Evolutionary conservation across 53 echinoderm and acorn worm species (phyloP), one percentile per base, ranked within the genome.

Genomic region (Crossaster papposus): DNA sequence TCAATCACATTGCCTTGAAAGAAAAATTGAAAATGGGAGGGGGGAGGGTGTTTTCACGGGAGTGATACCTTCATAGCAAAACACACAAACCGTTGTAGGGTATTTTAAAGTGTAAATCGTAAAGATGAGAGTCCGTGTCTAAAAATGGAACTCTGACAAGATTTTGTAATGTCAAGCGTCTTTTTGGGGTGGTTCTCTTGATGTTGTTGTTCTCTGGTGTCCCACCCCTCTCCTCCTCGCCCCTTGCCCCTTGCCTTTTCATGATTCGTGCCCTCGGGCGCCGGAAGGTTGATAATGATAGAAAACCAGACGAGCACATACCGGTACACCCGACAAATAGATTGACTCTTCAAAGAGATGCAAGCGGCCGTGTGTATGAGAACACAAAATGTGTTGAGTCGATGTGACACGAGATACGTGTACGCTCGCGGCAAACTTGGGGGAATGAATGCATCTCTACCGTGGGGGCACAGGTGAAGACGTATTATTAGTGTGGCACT

Each of bases 331-430:
- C 44, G 44, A 37, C 33, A 22, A 84, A 72, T 84, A 9, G 44
- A 51, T 72, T 72, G 84, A 71, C 36, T 72, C 26, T 30, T 44
- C 82, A 36, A 68, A 82, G 68, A 82, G 24, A 82, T 82, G 82
- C 65, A 64, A 36, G 37, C 81, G 30, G 68, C 17, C 36, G 37
- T n/a, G 37, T n/a, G 4, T 18, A 26, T 26, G 28, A n/a, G n/a
- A n/a, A n/a, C n/a, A n/a, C n/a, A n/a, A 68, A 68, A 68, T 32
- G 28, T 11, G 22, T 33, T 33, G 9, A 34, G 36, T n/a, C 70
- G 34, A 9, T 20, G 7, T 51, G 84, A 65, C 84, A 84, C 34
- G 52, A 51, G 65, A 84, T 84, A 72, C 84, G 84, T 84, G 84
- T 71, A 84, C 2, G 84, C 84, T 72, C 32, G 72, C 18, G 84